phyloP scores from a whole-genome alignment of 2,113 vertebrate species.

The Mastomys natalensis region DNA sequence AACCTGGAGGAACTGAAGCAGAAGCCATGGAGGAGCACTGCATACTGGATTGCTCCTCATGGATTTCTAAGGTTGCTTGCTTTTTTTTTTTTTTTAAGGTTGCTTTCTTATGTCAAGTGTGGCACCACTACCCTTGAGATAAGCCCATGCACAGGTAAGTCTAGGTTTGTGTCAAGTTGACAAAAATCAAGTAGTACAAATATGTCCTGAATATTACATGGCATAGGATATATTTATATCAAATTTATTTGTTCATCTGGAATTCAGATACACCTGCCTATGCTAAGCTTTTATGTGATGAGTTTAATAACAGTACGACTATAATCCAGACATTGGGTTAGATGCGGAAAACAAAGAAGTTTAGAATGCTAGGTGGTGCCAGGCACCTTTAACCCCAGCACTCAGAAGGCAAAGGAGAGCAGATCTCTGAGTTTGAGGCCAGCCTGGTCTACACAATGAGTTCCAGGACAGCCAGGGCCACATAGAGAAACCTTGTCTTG shows the following conservation, averaged over 20 bases:
- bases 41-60: neutral
- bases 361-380: neutral
- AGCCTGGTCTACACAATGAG: neutral
- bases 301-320: neutral
- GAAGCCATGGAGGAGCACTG: neutral
- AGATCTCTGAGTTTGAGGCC: neutral
- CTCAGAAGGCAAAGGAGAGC: neutral
- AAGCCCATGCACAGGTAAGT: neutral
- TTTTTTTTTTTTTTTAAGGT: neutral
- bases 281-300: neutral
- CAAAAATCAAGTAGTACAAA: neutral
- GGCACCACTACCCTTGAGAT: neutral
- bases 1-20: neutral
- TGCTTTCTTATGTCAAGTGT: neutral
- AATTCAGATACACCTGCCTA: neutral
- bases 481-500: neutral
- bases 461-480: neutral
- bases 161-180: neutral
- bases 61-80: neutral
- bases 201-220: neutral
- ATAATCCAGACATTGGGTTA: neutral
- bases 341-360: neutral
- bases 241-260: neutral
- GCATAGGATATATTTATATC: neutral
- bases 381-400: neutral